These are phyloP conservation scores for Arenaria interpres DNA, from an alignment of 2,113 vertebrate species.

Conservation along the genomic window DNA sequence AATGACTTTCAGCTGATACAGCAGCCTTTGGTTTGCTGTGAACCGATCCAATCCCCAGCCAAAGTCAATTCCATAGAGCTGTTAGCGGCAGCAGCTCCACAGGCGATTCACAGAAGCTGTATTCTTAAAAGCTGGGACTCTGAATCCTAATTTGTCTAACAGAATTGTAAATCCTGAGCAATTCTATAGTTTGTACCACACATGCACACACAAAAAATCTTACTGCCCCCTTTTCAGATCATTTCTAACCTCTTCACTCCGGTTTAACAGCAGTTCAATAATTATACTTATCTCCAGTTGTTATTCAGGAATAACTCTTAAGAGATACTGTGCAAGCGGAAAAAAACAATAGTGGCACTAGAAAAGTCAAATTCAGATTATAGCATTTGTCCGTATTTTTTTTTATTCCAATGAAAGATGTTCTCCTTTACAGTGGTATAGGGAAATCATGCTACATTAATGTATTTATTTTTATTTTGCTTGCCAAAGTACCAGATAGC, in stretches of 20 bases:
- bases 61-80: not conserved
- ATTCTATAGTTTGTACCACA: not conserved
- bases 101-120: not conserved
- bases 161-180: not conserved
- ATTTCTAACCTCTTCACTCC: not conserved
- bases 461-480: not conserved
- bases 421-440: not conserved
- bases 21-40: not conserved
- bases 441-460: not conserved
- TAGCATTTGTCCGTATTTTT: not conserved
- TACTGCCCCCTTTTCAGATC: not conserved
- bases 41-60: not conserved
- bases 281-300: not conserved
- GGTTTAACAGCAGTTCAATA: not conserved
- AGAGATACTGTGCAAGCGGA: not conserved
- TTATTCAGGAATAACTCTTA: not conserved
- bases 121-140: not conserved
- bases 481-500: not conserved
- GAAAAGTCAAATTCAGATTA: not conserved
- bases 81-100: not conserved
- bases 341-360: not conserved
- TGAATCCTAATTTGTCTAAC: not conserved
- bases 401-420: not conserved
- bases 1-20: not conserved
- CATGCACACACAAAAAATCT: not conserved